Evolutionary conservation across 1,140 invertebrate species (phyloP).

Genomic region (Macrotrachela quadricornifera): DNA sequence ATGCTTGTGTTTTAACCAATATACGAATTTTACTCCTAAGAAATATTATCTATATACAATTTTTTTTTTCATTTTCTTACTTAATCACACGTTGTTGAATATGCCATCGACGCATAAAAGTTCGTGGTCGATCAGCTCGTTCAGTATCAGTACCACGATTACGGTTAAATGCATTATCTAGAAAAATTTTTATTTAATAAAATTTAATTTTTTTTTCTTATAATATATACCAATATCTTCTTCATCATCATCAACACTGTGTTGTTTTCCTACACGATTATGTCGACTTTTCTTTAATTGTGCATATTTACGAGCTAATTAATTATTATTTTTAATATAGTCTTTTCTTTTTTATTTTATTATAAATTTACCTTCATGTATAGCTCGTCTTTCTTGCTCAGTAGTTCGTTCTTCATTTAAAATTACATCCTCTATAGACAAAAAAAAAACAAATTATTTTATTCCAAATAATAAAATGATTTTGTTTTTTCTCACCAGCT

Average conservation of each 20-base stretch:
- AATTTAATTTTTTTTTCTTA: conserved; percentile 16
- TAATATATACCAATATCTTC: conserved; percentile 56
- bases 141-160: no score
- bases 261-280: conserved; percentile 57
- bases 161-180: no score
- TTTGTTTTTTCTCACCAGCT: conserved; percentile 76
- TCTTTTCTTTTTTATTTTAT: no score
- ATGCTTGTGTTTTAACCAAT: conserved; percentile 87
- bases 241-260: conserved; percentile 76
- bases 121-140: no score
- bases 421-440: conserved; percentile 75
- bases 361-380: conserved; percentile 66
- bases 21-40: conserved; percentile 34
- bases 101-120: no score
- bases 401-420: conserved; percentile 96
- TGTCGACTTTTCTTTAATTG: not conserved
- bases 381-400: conserved; percentile 94
- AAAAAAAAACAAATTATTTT: no score
- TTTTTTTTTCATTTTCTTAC: no score
- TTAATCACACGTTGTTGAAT: no score
- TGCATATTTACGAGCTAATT: not conserved
- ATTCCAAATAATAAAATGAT: conserved; percentile 18
- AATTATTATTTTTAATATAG: not conserved
- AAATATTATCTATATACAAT: no score
- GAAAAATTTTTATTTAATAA: no score